phyloP scores from a whole-genome alignment of 1,140 invertebrate genomes.

The Elysia chlorotica region DNA sequence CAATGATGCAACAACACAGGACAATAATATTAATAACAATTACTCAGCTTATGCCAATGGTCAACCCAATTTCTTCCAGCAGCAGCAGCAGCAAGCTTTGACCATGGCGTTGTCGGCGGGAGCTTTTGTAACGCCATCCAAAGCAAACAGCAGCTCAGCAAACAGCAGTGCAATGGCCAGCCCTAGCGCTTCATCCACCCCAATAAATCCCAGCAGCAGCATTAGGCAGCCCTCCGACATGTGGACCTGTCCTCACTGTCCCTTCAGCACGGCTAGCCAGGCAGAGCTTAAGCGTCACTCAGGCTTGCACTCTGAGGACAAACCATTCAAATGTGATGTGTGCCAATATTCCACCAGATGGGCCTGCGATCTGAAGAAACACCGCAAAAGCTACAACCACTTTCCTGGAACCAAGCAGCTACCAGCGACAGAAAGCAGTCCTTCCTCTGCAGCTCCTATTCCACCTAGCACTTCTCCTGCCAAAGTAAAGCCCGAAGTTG shows the following conservation, averaged over 20 bases:
- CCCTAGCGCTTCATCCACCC: no score
- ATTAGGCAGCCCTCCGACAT: constrained; percentile 25
- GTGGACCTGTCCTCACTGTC: constrained; percentile 55
- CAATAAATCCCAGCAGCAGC: no score
- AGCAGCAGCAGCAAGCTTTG: neutral
- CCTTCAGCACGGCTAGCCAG: constrained; percentile 54
- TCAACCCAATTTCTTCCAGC: neutral
- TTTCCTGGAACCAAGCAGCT: constrained; percentile 9
- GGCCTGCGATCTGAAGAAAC: constrained; percentile 62
- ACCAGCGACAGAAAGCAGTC: no score
- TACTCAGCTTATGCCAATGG: constrained; percentile 6
- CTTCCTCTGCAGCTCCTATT: neutral
- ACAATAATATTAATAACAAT: constrained; percentile 18
- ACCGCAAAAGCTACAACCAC: constrained; percentile 56
- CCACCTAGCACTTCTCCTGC: neutral
- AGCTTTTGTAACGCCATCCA: no score
- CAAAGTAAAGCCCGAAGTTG: constrained; percentile 7
- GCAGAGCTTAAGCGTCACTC: constrained; percentile 57
- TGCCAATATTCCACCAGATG: constrained; percentile 59
- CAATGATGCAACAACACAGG: neutral
- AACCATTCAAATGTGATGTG: constrained; percentile 56
- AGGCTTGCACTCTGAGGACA: constrained; percentile 59
- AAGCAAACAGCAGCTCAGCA: no score
- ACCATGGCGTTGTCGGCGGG: no score
- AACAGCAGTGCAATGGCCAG: no score